Conservation (phyloP, 2,113 vertebrate species). For the Hassar affinis region DNA sequence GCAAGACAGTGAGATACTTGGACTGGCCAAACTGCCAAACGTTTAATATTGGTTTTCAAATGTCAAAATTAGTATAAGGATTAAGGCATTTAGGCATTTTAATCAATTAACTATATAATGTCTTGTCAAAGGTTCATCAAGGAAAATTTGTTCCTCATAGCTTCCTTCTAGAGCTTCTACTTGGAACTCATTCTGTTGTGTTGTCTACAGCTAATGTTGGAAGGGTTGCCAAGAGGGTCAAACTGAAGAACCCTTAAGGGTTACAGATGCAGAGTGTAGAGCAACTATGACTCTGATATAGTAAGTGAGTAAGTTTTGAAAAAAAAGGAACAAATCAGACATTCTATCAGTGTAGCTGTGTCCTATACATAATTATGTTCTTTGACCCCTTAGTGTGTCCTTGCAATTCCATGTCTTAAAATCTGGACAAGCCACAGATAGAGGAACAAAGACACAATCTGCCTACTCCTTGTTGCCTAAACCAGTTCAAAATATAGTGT, state of each 20-base stretch:
- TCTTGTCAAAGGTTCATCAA: neutral
- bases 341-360: neutral
- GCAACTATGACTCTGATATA: neutral
- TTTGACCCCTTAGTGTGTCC: neutral
- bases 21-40: neutral
- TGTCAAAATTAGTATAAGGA: neutral
- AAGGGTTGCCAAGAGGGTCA: neutral
- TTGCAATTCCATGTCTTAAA: slow-evolving; percentile 3
- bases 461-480: neutral
- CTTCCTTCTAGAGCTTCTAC: neutral
- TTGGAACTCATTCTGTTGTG: neutral
- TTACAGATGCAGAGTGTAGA: neutral
- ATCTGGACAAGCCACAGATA: neutral
- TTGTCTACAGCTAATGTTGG: neutral
- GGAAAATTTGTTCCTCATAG: neutral
- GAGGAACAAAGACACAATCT: slow-evolving; percentile 5
- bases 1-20: neutral
- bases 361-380: neutral
- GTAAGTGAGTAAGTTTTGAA: neutral
- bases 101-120: too few species aligned
- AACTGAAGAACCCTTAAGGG: neutral
- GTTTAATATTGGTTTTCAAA: neutral
- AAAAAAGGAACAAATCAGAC: neutral
- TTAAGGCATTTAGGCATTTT: too few species aligned
- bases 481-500: neutral